These are phyloP conservation scores for Sinocyclocheilus anshuiensis DNA, from an alignment of 2,113 vertebrate species.

Conservation along the genomic window DNA sequence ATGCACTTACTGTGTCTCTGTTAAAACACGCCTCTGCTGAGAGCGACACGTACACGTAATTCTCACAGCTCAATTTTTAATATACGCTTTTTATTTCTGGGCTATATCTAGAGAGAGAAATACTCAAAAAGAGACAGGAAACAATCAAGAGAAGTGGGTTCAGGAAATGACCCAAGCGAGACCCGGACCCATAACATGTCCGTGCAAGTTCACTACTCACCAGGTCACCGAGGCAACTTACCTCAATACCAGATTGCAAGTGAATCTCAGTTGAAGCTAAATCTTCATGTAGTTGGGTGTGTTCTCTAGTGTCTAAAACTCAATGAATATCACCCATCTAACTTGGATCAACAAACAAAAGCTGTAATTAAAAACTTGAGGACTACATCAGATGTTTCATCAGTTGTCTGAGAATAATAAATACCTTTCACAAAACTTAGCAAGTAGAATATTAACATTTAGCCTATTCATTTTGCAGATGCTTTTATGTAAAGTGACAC, in stretches of 20 bases:
- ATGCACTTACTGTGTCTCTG: background rate
- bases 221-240: background rate
- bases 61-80: background rate
- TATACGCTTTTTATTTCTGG: background rate
- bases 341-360: slow-evolving; percentile 2
- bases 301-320: background rate
- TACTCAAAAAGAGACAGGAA: background rate
- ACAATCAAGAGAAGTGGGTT: background rate
- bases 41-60: background rate
- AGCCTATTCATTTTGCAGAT: background rate
- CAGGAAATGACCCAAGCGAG: background rate
- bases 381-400: background rate
- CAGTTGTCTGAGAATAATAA: background rate
- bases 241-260: background rate
- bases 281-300: background rate
- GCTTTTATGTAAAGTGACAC: background rate
- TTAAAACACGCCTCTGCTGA: background rate
- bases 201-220: background rate
- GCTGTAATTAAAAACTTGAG: slow-evolving; percentile 16
- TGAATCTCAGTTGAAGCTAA: background rate
- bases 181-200: background rate
- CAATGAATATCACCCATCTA: background rate
- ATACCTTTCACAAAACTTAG: background rate
- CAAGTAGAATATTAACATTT: background rate
- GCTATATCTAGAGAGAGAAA: background rate